Percentiles rank a stretch among this genome's conserved stretches.
Conservation (phyloP, 1,140 invertebrate species). For the Nephotettix cincticeps region DNA sequence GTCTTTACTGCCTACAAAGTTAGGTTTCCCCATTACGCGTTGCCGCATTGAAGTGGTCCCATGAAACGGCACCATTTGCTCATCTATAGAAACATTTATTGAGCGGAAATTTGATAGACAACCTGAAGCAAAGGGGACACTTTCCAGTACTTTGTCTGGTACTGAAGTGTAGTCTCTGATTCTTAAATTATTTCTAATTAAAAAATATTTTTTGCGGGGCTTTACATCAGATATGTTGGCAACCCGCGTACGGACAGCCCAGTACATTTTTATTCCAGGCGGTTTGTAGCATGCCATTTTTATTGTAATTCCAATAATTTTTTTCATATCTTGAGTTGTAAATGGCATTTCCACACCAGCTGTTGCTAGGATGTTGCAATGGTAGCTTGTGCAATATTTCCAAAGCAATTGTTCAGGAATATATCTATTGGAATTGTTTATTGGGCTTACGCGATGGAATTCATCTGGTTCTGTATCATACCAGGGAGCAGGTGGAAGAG, state of each 20-base stretch:
- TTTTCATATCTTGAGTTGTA: no score
- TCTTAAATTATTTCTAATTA: neutral
- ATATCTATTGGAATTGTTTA: neutral
- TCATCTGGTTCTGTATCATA: no score
- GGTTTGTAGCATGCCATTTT: neutral
- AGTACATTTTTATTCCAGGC: conserved; percentile 2
- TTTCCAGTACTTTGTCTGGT: neutral
- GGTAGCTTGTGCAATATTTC: neutral
- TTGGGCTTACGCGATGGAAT: neutral
- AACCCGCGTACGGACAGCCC: neutral
- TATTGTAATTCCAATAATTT: neutral
- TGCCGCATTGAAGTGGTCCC: no score
- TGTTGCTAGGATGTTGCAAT: neutral
- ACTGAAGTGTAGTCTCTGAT: neutral
- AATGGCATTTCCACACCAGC: no score
- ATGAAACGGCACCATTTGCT: neutral
- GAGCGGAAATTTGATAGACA: neutral
- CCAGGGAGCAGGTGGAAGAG: no score
- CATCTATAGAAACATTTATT: no score
- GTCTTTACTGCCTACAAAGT: neutral
- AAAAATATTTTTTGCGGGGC: no score
- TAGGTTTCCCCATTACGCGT: neutral
- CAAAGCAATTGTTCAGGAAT: neutral
- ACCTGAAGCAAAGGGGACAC: neutral
- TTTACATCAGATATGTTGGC: neutral